Evolutionary conservation across 2,113 vertebrate species (phyloP).

Genomic region (Origma solitaria): DNA sequence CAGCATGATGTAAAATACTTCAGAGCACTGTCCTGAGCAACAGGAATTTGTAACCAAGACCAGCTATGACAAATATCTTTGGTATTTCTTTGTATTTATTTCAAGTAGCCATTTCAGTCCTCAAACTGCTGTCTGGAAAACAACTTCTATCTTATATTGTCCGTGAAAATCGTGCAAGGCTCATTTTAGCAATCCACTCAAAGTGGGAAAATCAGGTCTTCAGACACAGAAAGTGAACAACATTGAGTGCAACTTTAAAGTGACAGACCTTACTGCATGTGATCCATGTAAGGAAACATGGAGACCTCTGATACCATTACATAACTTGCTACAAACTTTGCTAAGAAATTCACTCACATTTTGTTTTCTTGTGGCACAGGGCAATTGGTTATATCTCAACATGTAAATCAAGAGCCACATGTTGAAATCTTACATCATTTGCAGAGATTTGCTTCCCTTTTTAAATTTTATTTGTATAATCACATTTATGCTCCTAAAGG

Average conservation of each 20-base stretch:
- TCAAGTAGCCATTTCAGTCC: not conserved
- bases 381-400: not conserved
- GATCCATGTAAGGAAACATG: not conserved
- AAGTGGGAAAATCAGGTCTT: not conserved
- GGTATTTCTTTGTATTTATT: not conserved
- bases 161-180: fast-evolving
- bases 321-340: not conserved
- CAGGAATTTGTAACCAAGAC: not conserved
- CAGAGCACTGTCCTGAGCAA: not conserved
- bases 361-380: not conserved
- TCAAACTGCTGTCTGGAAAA: not conserved
- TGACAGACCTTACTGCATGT: not conserved
- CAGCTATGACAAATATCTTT: not conserved
- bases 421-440: not conserved
- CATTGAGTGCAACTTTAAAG: not conserved
- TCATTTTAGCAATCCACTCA: not conserved
- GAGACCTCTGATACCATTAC: not conserved
- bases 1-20: not conserved
- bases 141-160: not conserved
- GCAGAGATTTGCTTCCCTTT: not conserved
- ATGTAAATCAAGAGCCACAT: not conserved
- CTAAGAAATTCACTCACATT: not conserved
- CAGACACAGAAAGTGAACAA: not conserved
- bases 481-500: not conserved
- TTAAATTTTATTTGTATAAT: not conserved